Conservation (phyloP, 2,113 vertebrate species). For the Desmodus rotundus region DNA sequence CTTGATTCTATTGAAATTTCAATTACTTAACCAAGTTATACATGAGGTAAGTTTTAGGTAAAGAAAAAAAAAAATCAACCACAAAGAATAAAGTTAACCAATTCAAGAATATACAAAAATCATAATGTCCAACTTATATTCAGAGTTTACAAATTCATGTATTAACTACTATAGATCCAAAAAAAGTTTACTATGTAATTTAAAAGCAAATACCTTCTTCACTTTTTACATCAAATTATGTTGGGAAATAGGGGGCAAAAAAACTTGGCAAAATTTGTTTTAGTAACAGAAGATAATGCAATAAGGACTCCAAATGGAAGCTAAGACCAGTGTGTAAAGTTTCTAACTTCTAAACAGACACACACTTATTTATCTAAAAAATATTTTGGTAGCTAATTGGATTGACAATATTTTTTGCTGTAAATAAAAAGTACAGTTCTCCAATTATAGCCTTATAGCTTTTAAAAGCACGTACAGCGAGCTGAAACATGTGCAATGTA, state of each 20-base stretch:
- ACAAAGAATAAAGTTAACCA: conserved; percentile 73
- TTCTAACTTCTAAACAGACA: conserved; percentile 56
- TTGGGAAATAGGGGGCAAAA: conserved; percentile 70
- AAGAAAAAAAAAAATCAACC: conserved; percentile 74
- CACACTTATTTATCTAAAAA: conserved; percentile 52
- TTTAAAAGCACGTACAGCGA: conserved; percentile 59
- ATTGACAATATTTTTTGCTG: conserved; percentile 74
- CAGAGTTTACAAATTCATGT: conserved; percentile 75
- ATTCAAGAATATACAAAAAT: conserved; percentile 75
- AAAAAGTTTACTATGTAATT: conserved; percentile 56
- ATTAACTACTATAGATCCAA: conserved; percentile 65
- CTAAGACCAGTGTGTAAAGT: conserved; percentile 41
- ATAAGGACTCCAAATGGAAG: conserved; percentile 48
- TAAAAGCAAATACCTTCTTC: conserved; percentile 65
- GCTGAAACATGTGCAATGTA: conserved; percentile 35
- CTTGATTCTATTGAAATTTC: conserved; percentile 75
- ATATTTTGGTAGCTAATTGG: conserved; percentile 75
- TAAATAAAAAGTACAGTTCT: conserved; percentile 71
- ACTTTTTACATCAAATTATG: conserved; percentile 66
- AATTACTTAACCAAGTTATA: conserved; percentile 73
- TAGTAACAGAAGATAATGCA: background rate
- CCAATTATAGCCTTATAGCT: conserved; percentile 17
- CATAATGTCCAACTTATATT: conserved; percentile 80
- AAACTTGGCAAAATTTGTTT: conserved; percentile 35
- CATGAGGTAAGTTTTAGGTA: conserved; percentile 80